Evolutionary conservation across 1,140 invertebrate species (phyloP).

Genomic region (Drosophila sucinea): DNA sequence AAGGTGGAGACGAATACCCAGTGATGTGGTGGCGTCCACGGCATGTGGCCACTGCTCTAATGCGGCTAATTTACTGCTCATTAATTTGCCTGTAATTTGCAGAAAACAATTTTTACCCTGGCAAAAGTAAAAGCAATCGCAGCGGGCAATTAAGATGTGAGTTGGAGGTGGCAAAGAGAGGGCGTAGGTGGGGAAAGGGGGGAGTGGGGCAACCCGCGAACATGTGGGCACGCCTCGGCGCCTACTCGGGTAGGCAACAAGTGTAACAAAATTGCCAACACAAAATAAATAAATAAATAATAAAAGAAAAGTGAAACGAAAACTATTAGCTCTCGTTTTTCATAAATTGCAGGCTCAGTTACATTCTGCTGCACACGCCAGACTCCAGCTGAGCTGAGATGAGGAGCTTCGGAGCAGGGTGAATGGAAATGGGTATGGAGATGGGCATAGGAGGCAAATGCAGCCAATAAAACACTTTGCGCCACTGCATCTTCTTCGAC

Average conservation of each 20-base stretch:
- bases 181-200: constrained; percentile 6
- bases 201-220: constrained; percentile 11
- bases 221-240: constrained; percentile 64
- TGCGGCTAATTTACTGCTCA: constrained; percentile 78
- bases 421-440: neutral
- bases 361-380: constrained; percentile 71
- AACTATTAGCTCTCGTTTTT: constrained; percentile 79
- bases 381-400: neutral
- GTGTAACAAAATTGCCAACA: constrained; percentile 50
- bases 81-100: constrained; percentile 75
- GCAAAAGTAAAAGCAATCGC: constrained; percentile 74
- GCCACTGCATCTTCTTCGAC: constrained; percentile 53
- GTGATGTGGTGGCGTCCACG: constrained; percentile 25
- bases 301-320: constrained; percentile 81
- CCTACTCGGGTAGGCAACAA: constrained; percentile 50
- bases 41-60: constrained; percentile 56
- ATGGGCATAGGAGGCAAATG: neutral
- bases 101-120: constrained; percentile 65
- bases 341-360: constrained; percentile 70
- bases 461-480: constrained; percentile 46
- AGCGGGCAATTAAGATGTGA: constrained; percentile 57
- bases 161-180: constrained; percentile 2
- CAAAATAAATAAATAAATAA: constrained; percentile 73
- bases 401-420: neutral
- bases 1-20: no score